phyloP scores from a whole-genome alignment of 2,113 vertebrate species.

The Clarias batrachus region DNA sequence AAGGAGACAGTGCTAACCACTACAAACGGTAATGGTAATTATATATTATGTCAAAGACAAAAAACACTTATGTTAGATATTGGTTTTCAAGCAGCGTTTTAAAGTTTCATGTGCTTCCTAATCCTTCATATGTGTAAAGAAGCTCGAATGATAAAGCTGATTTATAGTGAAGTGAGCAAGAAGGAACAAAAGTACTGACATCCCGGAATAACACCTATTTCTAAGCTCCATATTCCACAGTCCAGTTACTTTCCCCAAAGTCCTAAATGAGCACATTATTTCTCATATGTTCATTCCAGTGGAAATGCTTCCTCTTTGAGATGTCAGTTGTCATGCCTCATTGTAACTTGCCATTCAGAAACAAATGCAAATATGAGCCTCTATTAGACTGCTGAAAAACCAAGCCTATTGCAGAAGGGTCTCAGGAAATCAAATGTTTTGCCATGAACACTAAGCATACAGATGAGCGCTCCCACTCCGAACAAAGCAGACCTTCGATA shows the following conservation, averaged over 20 bases:
- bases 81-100: neutral
- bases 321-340: conserved; percentile 37
- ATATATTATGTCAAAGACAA: too few species aligned
- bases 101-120: neutral
- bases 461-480: conserved; percentile 38
- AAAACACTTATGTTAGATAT: neutral
- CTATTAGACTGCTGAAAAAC: conserved; percentile 39
- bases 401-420: conserved; percentile 23
- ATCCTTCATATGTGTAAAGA: neutral
- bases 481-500: conserved; percentile 41
- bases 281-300: conserved; percentile 34
- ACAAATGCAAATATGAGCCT: conserved; percentile 50
- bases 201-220: neutral
- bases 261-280: conserved; percentile 39
- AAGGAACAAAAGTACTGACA: neutral
- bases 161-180: neutral
- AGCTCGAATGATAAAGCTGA: neutral
- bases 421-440: conserved; percentile 57
- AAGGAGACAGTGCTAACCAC: too few species aligned
- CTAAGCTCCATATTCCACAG: neutral
- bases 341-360: conserved; percentile 40
- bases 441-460: conserved; percentile 49
- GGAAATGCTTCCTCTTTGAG: conserved; percentile 19
- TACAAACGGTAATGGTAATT: too few species aligned
- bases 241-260: neutral